These are phyloP conservation scores for Eremobia ochroleuca DNA, from an alignment of 2,888 invertebrate genomes.

Conservation along the genomic window DNA sequence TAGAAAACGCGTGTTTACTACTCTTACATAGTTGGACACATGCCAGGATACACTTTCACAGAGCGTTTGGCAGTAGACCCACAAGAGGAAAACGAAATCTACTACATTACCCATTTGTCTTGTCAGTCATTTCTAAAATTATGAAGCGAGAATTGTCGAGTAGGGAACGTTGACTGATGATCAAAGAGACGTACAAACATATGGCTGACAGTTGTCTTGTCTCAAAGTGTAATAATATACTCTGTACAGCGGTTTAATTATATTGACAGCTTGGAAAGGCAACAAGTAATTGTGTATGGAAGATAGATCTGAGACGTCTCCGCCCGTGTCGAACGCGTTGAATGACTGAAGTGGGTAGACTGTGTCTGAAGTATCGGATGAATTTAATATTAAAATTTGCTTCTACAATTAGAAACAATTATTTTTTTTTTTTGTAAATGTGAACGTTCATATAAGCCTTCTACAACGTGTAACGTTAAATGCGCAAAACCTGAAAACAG, in stretches of 20 bases:
- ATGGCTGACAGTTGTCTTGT: constrained; percentile 38
- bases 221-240: constrained; percentile 11
- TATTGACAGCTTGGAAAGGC: constrained; percentile 33
- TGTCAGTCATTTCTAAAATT: constrained; percentile 57
- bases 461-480: no score
- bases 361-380: background rate
- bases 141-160: constrained; percentile 45
- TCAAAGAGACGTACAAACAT: constrained; percentile 20
- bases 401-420: no score
- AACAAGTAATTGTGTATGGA: constrained; percentile 19
- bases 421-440: no score
- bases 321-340: constrained; percentile 10
- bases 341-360: constrained; percentile 1
- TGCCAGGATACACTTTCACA: constrained; percentile 59
- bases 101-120: constrained; percentile 46
- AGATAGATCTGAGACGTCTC: constrained; percentile 9
- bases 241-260: constrained; percentile 20
- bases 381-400: background rate
- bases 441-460: no score
- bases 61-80: constrained; percentile 55
- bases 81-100: constrained; percentile 45
- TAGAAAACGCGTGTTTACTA: constrained; percentile 45
- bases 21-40: constrained; percentile 46
- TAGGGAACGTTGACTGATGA: constrained; percentile 39
- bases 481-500: no score